Percentiles rank a stretch among this genome's conserved stretches.
Evolutionary conservation across 2,797 vertebrate genomes (phyloP).

Genomic region (Propithecus perrieri): DNA sequence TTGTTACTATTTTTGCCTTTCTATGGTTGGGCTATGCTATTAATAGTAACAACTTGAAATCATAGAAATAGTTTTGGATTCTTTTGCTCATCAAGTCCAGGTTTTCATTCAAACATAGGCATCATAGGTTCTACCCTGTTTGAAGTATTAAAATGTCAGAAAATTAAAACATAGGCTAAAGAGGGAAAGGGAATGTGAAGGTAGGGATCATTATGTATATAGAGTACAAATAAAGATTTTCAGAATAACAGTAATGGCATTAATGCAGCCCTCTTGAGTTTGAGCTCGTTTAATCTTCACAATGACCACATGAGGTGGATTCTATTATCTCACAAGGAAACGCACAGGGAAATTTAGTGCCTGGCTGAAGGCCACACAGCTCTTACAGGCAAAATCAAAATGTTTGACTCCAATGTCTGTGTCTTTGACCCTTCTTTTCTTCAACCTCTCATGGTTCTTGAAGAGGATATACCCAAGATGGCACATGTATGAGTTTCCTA

Average conservation of each 20-base stretch:
- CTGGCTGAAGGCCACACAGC: neutral
- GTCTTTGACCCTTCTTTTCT: neutral
- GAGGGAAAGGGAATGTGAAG: neutral
- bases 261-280: neutral
- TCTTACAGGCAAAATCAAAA: neutral
- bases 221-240: neutral
- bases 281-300: neutral
- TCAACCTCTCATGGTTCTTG: neutral
- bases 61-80: slow-evolving; percentile 12
- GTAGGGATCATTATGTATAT: neutral
- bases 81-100: neutral
- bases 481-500: neutral
- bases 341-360: neutral
- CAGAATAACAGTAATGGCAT: neutral
- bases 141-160: neutral
- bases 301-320: neutral
- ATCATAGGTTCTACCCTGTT: neutral
- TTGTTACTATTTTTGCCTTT: slow-evolving; percentile 45
- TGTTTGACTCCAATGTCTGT: neutral
- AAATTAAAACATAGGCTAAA: neutral
- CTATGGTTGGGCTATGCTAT: slow-evolving; percentile 35
- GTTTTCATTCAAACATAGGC: neutral
- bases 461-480: neutral
- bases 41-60: slow-evolving; percentile 14
- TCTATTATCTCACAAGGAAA: neutral